Base-by-base conservation (phyloP, 2,113 vertebrate genomes). In the Stictonetta naevosa region DNA sequence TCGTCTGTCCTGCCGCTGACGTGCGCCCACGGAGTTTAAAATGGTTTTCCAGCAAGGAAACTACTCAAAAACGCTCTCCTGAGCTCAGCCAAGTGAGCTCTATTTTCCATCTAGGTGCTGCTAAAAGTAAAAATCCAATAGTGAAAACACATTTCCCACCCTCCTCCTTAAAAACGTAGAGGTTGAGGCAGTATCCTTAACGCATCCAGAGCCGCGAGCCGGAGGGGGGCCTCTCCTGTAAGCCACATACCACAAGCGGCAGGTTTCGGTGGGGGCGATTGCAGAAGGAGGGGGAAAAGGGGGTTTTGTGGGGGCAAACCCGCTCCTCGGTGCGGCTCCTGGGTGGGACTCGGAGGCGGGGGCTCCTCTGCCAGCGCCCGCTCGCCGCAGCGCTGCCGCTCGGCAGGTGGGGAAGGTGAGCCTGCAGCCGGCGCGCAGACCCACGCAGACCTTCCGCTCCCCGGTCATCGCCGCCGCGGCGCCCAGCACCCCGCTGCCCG, bases 331-430 rank as follows among this genome's bases (percentile, higher is more conserved):
- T 28, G 17, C 60, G 31, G 14, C 36, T 67, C 46, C 33, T 10
- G 9, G 40, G 38, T 31, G 36, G 29, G 33, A 14, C 5, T 26
- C 3, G 13, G 19, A 13, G 20, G 13, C 3, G 13, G 19, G 17
- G 20, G 19, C 40, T 31, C 17, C 34, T 42, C 8, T 36, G 19
- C 69, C 46, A 10, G 3, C 3, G 16, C 28, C 29, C 71, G 38
- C 7, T 64, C 44, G 72, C 48, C 73, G 86, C 73, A 0, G 0
- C 1, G 80, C 55, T 85, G n/a, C 75, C 68, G 1, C 0, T 29
- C 50, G 13, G 28, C 96, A 99, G 99, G 98, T 99, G 79, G 96
- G 94, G 77, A 99, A 83, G 89, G 97, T 99, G 90, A 99, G 98
- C 96, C 98, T 99, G 64, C 90, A 99, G 74, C 99, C 99, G 0